A percentile compares a stretch with the other conserved stretches of the same genome.
These are phyloP conservation scores for Drosophila dunni DNA, from an alignment of 1,140 invertebrate genomes.

Conservation along the genomic window DNA sequence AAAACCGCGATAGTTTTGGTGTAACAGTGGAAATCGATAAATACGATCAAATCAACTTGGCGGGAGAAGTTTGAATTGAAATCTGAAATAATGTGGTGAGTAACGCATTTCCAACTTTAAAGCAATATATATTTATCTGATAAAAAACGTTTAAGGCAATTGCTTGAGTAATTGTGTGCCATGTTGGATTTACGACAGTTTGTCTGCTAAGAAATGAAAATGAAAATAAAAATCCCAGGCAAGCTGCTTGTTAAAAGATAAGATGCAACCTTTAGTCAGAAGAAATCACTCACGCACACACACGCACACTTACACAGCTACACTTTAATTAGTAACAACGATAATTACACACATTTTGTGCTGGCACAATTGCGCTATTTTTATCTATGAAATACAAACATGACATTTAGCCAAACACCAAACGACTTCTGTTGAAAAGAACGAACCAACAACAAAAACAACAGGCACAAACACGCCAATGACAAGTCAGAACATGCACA, in stretches of 20 bases:
- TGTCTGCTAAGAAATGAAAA: conserved; percentile 24
- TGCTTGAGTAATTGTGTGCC: conserved; percentile 3
- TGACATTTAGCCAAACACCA: conserved; percentile 56
- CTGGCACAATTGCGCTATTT: conserved; percentile 62
- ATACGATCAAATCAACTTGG: not conserved
- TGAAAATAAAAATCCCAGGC: conserved; percentile 10
- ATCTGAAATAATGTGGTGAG: not conserved
- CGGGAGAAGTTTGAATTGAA: conserved; percentile 5
- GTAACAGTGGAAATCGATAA: not conserved
- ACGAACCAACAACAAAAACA: conserved; percentile 45
- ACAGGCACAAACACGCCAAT: conserved; percentile 44
- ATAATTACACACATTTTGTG: conserved; percentile 74
- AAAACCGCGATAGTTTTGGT: not conserved
- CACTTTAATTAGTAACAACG: conserved; percentile 82
- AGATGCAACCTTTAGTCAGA: conserved; percentile 27
- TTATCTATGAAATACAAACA: conserved; percentile 71
- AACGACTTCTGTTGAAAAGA: conserved; percentile 75
- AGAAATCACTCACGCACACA: conserved; percentile 15
- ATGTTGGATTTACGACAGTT: conserved; percentile 29
- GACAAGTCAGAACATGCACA: conserved; percentile 52
- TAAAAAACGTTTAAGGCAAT: not conserved
- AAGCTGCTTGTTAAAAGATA: conserved; percentile 11
- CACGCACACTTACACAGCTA: conserved; percentile 10
- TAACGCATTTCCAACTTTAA: not conserved
- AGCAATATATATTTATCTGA: not conserved